Evolutionary conservation across 2,113 vertebrate genomes (phyloP), one percentile per base, ranked within the genome.

Genomic region (Erythrolamprus reginae): DNA sequence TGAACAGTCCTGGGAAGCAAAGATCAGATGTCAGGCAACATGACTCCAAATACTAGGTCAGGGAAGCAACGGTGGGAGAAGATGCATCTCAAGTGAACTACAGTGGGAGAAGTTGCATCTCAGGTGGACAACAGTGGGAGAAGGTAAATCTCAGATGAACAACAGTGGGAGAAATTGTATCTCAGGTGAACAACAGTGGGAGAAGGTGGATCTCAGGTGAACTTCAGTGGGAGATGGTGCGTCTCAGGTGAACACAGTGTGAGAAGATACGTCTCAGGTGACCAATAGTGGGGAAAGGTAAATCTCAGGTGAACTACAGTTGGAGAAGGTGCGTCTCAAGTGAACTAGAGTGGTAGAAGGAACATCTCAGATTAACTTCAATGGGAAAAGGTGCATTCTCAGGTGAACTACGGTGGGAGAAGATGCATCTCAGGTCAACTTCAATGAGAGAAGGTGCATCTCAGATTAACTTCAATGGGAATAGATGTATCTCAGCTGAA

Each of bases 1-100:
- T 97, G 92, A 98, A 98, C 50, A 97, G 96, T 91, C 96, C 97
- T 96, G 38, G 83, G 92, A 84, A 2, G 53, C 19, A 42, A 92
- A 38, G 38, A 58, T 86, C 82, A 5, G 24, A 45, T 5, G 6
- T 77, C 70, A 42, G 33, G n/a, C 33, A 42, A 38, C 6, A 77
- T 7, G 3, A 7, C 33, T 38, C 70, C 38, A 77, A 77, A 77
- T 21, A 8, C 7, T 7, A 42, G 15, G 6, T 77, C 17, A 3
- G n/a, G 33, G 19, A 17, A 42, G 4, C 33, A 0, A 77, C 15
- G 19, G 1, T n/a, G 10, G 28, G 26, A 65, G 28, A 65, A 28
- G 26, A 2, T 56, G 7, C 7, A 3, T 58, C 56, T 17, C 61
- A n/a, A 0, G 2, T 15, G 28, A 65, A 17, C 61, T 1, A 65